Conservation (phyloP, 2,888 invertebrate species). For the Cheilosia vulpina region DNA sequence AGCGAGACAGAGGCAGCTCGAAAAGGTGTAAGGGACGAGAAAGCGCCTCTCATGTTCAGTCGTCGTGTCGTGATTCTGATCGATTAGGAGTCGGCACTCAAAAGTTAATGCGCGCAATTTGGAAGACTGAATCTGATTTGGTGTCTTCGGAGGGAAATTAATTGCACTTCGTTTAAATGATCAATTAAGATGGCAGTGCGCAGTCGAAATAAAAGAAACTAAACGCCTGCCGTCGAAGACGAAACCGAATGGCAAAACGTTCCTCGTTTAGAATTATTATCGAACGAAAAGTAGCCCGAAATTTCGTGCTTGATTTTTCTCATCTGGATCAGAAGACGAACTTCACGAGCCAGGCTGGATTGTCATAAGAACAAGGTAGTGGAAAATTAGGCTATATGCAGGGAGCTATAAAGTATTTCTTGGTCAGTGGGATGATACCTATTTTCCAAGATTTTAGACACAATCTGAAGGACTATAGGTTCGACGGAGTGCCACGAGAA, state of each 20-base stretch:
- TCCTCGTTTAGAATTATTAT: not conserved
- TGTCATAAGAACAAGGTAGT: too few species aligned
- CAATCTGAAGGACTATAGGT: too few species aligned
- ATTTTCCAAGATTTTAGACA: too few species aligned
- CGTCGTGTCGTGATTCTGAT: slow-evolving; percentile 75
- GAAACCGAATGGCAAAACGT: not conserved
- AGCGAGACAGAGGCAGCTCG: slow-evolving; percentile 4
- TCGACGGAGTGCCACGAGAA: too few species aligned
- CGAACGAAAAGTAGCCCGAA: too few species aligned
- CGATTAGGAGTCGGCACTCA: slow-evolving; percentile 75
- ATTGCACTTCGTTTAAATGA: slow-evolving; percentile 74
- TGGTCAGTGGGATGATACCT: too few species aligned
- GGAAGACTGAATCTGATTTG: slow-evolving; percentile 73
- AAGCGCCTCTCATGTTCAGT: slow-evolving; percentile 71
- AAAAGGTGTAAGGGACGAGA: slow-evolving; percentile 46
- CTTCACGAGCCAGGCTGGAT: not conserved
- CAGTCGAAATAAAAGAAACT: slow-evolving; percentile 45
- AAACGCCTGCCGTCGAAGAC: not conserved
- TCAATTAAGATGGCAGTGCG: slow-evolving; percentile 70
- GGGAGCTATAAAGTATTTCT: too few species aligned
- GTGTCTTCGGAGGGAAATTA: slow-evolving; percentile 74
- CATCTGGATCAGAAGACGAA: not conserved
- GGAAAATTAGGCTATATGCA: too few species aligned
- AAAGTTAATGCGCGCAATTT: slow-evolving; percentile 75
- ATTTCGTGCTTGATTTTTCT: too few species aligned